Evolutionary conservation across 2,888 invertebrate species (phyloP), one percentile per base, ranked within the genome.

Genomic region (Encarsia formosa): DNA sequence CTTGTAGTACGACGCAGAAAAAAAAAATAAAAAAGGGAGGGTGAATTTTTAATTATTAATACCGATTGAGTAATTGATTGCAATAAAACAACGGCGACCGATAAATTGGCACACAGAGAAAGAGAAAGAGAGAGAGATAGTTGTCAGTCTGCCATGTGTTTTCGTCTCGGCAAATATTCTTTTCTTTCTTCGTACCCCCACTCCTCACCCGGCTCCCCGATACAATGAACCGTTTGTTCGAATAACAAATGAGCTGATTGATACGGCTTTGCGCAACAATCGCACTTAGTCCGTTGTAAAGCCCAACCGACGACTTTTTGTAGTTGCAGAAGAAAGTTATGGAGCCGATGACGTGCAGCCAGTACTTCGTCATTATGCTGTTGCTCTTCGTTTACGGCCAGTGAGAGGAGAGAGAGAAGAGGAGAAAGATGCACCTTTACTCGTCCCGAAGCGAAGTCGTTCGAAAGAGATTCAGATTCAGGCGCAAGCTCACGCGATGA

Each of bases 381-480:
- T 26, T 26, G 6, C 6, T 26, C 26, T 8, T 26, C 26, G 26
- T 26, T 11, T 26, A 6, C 26, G 26, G 11, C 11, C 26, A 34
- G n/a, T 5, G 16, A 24, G 42, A 31, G 42, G 23, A 26, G 5
- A 31, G 32, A 41, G 23, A 19, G 19, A n/a, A 18, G 16, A 35
- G 38, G 24, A 38, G 35, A 48, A 39, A 16, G 39, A 56, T 52
- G 46, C 46, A 29, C 46, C 41, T 41, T 34, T 39, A 47, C 43
- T 50, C 47, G 43, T 44, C 45, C 43, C 49, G 46, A 26, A 34
- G 47, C 19, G 52, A 52, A 48, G 53, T 52, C 32, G 50, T 48
- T 24, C 49, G 53, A 29, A 46, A 52, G 41, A 49, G 55, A 32
- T 56, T 60, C 52, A 55, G 52, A 49, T 57, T 59, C 52, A 54